Base-by-base conservation (phyloP, 2,113 vertebrate genomes). In the Oncorhynchus clarkii region DNA sequence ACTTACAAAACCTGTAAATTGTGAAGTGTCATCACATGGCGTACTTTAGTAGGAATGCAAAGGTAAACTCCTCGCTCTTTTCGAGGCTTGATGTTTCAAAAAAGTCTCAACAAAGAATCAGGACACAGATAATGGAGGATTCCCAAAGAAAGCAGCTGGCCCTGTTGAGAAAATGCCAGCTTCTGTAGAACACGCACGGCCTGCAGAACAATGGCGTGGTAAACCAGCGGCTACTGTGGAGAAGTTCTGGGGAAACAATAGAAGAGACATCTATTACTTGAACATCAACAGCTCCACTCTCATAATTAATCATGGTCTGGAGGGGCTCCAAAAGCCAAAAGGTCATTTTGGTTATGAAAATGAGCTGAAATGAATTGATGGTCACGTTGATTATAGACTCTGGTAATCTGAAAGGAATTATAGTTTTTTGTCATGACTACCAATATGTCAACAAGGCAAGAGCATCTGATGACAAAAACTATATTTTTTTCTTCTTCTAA, bases 131-230 rank as follows among this genome's bases (percentile, higher is more conserved):
- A 29, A 4, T 66, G 59, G 14, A 68, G 20, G 16, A 60, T 31
- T 27, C 68, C 59, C 20, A 8, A 16, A 70, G 77, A 57, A 70
- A 77, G 74, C 71, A 80, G 74, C 65, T 82, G 67, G 66, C 73
- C 75, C 73, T 77, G 65, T 14, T 20, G 57, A 81, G 78, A 78
- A 82, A 75, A 86, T 86, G 49, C 45, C 84, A 81, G 74, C 29
- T 16, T 68, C 39, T 29, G 14, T 8, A 39, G 24, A 20, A 72
- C 76, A 72, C 66, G 31, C 16, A 75, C 45, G 24, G 65, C 3
- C 2, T 34, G 39, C 24, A 14, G 70, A 72, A 78, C 26, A 54
- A n/a, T 9, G 14, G 20, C 8, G 8, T 62, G 59, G 59, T 62
- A n/a, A 62, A 5, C n/a, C 59, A 62, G 59, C 2, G 18, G n/a